Conservation (phyloP, 2,888 invertebrate genomes). For the Eupithecia inturbata region DNA sequence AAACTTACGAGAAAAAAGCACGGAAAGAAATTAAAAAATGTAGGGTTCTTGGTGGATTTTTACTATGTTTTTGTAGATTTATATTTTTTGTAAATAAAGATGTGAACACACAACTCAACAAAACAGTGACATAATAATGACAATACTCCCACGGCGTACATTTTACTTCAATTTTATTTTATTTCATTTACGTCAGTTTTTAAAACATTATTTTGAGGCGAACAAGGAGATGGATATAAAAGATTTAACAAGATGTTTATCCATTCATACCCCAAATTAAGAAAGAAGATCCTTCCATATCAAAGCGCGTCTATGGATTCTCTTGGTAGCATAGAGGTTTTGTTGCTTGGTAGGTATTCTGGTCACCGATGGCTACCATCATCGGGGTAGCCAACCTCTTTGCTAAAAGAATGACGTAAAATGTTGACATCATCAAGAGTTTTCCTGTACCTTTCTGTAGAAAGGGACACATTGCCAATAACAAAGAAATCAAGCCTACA, state of each 20-base stretch:
- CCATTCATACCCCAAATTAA: neutral
- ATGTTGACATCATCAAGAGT: neutral
- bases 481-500: no score
- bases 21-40: neutral
- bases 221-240: no score
- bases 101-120: constrained; percentile 22
- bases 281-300: neutral
- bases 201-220: neutral
- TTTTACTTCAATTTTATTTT: no score
- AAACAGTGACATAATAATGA: constrained; percentile 27
- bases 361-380: no score
- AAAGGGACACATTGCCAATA: no score
- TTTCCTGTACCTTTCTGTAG: neutral
- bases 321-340: neutral
- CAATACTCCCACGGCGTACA: constrained; percentile 4
- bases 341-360: neutral
- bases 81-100: constrained; percentile 34
- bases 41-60: neutral
- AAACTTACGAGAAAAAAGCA: neutral
- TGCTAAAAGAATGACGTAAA: neutral
- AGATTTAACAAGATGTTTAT: neutral
- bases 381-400: neutral
- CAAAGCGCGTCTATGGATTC: neutral
- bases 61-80: constrained; percentile 29
- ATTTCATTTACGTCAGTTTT: neutral